phyloP scores from a whole-genome alignment of 1,140 invertebrate genomes.

The Drosophila ohnishii region DNA sequence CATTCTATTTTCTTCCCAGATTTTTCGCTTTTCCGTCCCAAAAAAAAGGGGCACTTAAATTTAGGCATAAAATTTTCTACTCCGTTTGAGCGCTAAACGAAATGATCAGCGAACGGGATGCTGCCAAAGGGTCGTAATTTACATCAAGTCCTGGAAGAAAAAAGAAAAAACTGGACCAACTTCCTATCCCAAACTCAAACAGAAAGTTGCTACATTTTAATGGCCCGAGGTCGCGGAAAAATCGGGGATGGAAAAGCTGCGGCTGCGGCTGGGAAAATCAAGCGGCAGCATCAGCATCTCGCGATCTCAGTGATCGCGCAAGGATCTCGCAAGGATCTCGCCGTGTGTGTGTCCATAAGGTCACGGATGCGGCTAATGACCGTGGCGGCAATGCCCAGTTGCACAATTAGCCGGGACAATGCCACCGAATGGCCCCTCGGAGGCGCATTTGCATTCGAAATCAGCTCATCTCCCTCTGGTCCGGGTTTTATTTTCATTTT shows the following conservation, averaged over 20 bases:
- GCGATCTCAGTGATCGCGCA: slow-evolving; percentile 7
- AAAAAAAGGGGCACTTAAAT: slow-evolving; percentile 70
- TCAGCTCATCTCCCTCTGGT: slow-evolving; percentile 53
- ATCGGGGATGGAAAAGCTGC: slow-evolving; percentile 37
- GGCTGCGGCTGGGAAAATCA: slow-evolving; percentile 42
- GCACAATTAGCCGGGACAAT: slow-evolving; percentile 68
- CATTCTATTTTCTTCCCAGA: slow-evolving; percentile 9
- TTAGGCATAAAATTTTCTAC: slow-evolving; percentile 60
- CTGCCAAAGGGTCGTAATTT: slow-evolving; percentile 67
- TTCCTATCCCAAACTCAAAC: slow-evolving; percentile 47
- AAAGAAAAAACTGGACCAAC: slow-evolving; percentile 50
- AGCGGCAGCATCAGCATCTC: slow-evolving; percentile 55
- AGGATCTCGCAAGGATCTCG: slow-evolving; percentile 35
- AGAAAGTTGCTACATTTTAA: slow-evolving; percentile 55
- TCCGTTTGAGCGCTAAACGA: slow-evolving; percentile 44
- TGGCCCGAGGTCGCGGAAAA: slow-evolving; percentile 39
- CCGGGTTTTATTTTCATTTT: slow-evolving; percentile 11
- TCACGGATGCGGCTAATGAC: slow-evolving; percentile 76
- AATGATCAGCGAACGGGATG: slow-evolving; percentile 71
- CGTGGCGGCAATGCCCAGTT: slow-evolving; percentile 63
- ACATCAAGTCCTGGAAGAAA: slow-evolving; percentile 38
- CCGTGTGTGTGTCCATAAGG: slow-evolving; percentile 43
- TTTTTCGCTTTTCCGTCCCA: slow-evolving; percentile 62
- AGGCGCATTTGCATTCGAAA: slow-evolving; percentile 73
- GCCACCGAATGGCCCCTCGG: slow-evolving; percentile 70